Base-by-base conservation (phyloP, 2,113 vertebrate genomes). In the Pholis gunnellus region DNA sequence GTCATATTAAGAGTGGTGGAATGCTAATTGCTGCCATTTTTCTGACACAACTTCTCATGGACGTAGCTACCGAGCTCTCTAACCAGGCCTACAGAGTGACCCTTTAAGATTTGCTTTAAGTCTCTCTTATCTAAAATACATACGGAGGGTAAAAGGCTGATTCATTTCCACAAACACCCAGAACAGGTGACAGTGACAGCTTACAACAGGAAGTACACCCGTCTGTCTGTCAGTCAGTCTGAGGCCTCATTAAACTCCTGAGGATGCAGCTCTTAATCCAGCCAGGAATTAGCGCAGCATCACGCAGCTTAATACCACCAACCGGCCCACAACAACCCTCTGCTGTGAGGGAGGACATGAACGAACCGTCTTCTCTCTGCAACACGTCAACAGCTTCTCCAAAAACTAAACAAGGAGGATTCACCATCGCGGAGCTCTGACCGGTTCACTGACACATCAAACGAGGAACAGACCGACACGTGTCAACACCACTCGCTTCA, bases 211-310 rank as follows among this genome's bases (percentile, higher is more conserved):
- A 11, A 34, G 34, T 5, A 34, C 34, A 34, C 34, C 34, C 34
- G 36, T 5, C 29, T 0, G 68, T 81, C 73, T 54, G 38, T 40
- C 38, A 9, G 38, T 8, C 79, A 71, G 71, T 42, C 42, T 3
- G 25, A 22, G n/a, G 25, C 20, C 34, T 72, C 2, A 4, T 75
- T 78, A 18, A 67, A 72, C 25, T 70, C 70, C 34, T 46, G 65
- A 65, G 72, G 57, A 70, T 78, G 75, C 68, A 20, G 84, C 59
- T 84, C 78, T 65, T 90, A 90, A 90, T 90, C 84, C 81, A 61
- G 42, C 1, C 74, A 31, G 81, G 88, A 86, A 71, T 90, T 86
- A 90, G 50, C 63, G 14, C 71, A 60, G 76, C 79, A 74, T 89
- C 84, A 69, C 25, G 31, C 75, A 18, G 54, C 31, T 66, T 83